Base-by-base conservation (phyloP, 2,888 invertebrate species). In the Invenusta paracnida region DNA sequence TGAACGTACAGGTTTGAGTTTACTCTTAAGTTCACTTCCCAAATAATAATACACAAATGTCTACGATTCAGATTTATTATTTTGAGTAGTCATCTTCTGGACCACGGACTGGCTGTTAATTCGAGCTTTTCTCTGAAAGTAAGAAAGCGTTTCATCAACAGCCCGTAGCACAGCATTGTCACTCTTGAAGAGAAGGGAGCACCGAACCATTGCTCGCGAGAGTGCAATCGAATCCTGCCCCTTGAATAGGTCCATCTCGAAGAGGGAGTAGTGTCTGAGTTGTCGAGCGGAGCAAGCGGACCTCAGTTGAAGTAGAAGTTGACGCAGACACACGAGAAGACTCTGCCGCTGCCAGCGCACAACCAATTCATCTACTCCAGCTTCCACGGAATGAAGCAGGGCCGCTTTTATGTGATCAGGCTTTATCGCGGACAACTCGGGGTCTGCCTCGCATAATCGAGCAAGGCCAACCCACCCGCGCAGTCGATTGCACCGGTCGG, bases 231-330 rank as follows among this genome's bases (percentile, higher is more conserved):
- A 23, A 23, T 73, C 73, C 17, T 23, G 73, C 11, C 73, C 23
- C 2, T 5, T 25, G 27, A 73, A 73, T 23, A 73, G 5, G 73
- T 73, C 23, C 73, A 73, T 73, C 27, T 73, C 73, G 27, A 23
- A 73, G 73, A 73, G 73, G 17, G 73, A 82, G 27, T 82, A 82
- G 27, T 82, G 82, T 17, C n/a, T 82, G 5, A 82, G 82, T 17
- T 82, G n/a, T 30, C 31, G 29, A 2, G 17, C n/a, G 5, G 29
- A 30, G 29, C 82, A 82, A 23, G 27, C 27, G 2, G 31, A 2
- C 17, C 31, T 2, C 17, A 82, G 31, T 29, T 30, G 25, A 2
- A 13, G 82, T 2, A 82, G 82, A 29, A 82, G 1, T 23, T 82
- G 25, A 2, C 82, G 82, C 13, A 82, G 5, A 82, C 82, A 82